phyloP scores from a whole-genome alignment of 1,140 invertebrate species.

The Bilobella aurantiaca region DNA sequence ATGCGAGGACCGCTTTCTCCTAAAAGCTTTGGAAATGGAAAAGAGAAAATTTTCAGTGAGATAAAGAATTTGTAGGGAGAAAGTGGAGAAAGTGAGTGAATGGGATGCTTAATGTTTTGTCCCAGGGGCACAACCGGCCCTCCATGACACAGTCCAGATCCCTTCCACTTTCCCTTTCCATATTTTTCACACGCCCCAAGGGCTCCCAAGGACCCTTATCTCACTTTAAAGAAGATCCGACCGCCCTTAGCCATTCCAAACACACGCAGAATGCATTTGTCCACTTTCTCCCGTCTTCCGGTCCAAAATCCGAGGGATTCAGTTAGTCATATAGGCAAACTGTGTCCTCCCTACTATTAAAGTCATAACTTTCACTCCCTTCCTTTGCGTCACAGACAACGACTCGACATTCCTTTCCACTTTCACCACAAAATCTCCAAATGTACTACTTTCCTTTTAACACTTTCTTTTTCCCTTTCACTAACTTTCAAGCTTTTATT shows the following conservation, averaged over 20 bases:
- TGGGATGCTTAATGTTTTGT: not conserved
- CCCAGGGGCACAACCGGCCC: too few species aligned
- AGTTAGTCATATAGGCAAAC: not conserved
- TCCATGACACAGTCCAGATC: too few species aligned
- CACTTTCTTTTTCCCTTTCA: not conserved
- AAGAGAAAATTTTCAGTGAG: not conserved
- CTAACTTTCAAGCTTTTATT: not conserved
- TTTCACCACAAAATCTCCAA: too few species aligned
- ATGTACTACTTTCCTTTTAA: too few species aligned
- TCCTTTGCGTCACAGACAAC: not conserved
- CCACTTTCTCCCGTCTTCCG: conserved; percentile 1
- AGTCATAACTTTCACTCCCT: not conserved
- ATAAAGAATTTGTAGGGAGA: not conserved
- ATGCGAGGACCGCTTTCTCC: too few species aligned
- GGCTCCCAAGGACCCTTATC: not conserved
- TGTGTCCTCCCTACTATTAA: not conserved
- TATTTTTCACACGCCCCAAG: conserved; percentile 3
- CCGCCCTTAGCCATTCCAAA: not conserved
- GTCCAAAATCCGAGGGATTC: not conserved
- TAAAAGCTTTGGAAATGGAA: too few species aligned
- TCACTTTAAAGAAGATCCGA: not conserved
- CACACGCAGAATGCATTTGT: not conserved
- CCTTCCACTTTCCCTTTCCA: not conserved
- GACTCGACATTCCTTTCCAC: not conserved
- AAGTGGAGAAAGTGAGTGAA: not conserved